A percentile compares a stretch with the other conserved stretches of the same genome.
Evolutionary conservation across 2,888 invertebrate genomes (phyloP).

Genomic region (Piscicola geometra): DNA sequence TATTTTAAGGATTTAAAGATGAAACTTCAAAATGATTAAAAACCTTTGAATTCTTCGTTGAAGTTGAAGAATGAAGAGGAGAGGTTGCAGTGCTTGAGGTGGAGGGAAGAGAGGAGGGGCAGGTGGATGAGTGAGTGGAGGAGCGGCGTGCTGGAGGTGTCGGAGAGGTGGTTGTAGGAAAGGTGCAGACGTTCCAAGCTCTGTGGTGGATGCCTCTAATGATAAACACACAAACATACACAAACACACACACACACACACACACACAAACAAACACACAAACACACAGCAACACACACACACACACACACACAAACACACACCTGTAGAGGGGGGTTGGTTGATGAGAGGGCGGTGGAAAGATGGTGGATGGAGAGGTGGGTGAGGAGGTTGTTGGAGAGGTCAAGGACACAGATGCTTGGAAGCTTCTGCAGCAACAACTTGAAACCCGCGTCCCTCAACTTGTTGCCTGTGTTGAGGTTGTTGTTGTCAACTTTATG

Average conservation of each 20-base stretch:
- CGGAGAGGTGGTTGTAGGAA: not conserved
- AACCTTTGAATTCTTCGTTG: no score
- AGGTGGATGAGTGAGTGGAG: not conserved
- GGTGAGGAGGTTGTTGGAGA: conserved; percentile 14
- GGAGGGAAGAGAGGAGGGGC: not conserved
- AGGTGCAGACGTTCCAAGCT: conserved; percentile 7
- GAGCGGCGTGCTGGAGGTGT: not conserved
- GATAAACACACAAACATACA: no score
- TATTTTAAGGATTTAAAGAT: no score
- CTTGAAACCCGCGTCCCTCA: conserved; percentile 27
- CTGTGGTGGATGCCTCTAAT: not conserved
- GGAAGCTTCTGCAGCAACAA: not conserved
- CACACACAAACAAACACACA: no score
- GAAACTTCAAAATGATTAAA: no score
- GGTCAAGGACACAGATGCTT: conserved; percentile 3
- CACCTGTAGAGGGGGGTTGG: conserved; percentile 23
- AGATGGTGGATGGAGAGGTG: conserved; percentile 4
- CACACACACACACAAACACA: no score
- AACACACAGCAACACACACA: no score
- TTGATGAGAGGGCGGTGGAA: not conserved
- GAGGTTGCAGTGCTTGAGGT: not conserved
- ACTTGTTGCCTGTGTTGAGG: conserved; percentile 24
- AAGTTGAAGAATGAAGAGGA: not conserved
- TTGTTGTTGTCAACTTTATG: no score
- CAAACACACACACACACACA: no score